phyloP scores from a whole-genome alignment of 2,888 invertebrate genomes.

The Anorthoa munda region DNA sequence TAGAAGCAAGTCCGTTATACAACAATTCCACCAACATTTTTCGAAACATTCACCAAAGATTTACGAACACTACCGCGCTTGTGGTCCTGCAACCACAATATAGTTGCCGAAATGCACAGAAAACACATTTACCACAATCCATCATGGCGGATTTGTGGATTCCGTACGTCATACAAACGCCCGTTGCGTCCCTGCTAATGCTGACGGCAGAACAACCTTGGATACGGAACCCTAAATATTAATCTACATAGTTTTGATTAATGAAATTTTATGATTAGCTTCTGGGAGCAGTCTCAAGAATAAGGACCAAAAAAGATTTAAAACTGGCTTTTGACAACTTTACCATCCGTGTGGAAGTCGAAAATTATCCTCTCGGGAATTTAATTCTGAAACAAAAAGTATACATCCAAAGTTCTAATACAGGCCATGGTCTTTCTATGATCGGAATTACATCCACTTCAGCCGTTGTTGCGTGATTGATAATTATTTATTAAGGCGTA shows the following conservation, averaged over 20 bases:
- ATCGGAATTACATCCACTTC: too few species aligned
- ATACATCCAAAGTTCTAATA: too few species aligned
- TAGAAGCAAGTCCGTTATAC: background rate
- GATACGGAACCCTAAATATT: constrained; percentile 46
- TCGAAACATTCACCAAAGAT: constrained; percentile 40
- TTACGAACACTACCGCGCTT: constrained; percentile 18
- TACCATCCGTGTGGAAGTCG: too few species aligned
- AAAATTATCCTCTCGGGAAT: too few species aligned
- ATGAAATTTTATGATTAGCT: constrained; percentile 34
- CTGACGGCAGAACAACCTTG: constrained; percentile 51
- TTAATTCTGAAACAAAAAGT: too few species aligned
- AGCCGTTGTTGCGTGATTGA: too few species aligned
- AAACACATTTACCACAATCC: constrained; percentile 68
- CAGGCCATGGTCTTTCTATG: too few species aligned
- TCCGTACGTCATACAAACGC: constrained; percentile 64
- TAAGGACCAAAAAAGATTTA: background rate
- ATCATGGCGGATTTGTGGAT: constrained; percentile 71
- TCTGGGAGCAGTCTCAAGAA: background rate
- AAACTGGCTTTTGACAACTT: too few species aligned
- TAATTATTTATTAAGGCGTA: too few species aligned
- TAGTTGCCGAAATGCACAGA: constrained; percentile 64
- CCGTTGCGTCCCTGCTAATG: constrained; percentile 54
- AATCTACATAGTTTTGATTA: constrained; percentile 58
- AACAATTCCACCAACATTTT: constrained; percentile 4
- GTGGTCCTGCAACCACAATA: constrained; percentile 47